phyloP scores from a whole-genome alignment of 2,113 vertebrate species.

The Ceyx melanurus region DNA sequence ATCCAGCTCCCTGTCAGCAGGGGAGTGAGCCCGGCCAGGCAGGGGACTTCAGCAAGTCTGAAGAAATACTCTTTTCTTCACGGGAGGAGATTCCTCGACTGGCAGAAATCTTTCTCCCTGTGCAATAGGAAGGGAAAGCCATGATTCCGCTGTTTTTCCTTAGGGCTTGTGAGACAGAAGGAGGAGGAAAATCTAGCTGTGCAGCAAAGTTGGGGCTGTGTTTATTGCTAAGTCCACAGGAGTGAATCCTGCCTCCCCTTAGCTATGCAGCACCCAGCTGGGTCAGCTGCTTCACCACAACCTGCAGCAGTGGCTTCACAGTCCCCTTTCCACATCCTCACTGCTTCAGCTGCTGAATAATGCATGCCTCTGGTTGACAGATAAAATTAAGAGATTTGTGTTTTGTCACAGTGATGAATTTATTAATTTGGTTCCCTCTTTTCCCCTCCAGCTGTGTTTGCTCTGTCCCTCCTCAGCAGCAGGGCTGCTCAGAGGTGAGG shows the following conservation, averaged over 20 bases:
- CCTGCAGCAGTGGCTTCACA: constrained; percentile 26
- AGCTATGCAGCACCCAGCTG: constrained; percentile 16
- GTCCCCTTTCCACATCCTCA: constrained; percentile 34
- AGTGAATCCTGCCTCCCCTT: not conserved
- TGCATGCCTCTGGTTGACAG: constrained; percentile 58
- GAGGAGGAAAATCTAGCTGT: not conserved
- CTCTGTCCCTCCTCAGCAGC: not conserved
- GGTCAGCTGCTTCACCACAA: constrained; percentile 38
- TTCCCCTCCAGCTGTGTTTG: constrained; percentile 4
- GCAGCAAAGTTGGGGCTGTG: not conserved
- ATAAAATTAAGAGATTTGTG: constrained; percentile 75
- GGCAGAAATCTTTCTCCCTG: not conserved
- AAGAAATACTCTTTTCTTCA: not conserved
- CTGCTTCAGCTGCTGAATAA: constrained; percentile 69
- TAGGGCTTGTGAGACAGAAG: not conserved
- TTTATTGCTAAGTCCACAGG: not conserved
- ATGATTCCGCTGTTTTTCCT: not conserved
- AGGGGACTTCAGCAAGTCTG: not conserved
- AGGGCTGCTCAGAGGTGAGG: not conserved
- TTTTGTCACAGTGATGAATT: constrained; percentile 72
- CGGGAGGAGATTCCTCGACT: not conserved
- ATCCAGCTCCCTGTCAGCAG: not conserved
- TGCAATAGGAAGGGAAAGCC: not conserved
- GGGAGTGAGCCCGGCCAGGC: not conserved
- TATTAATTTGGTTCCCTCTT: constrained; percentile 62